Evolutionary conservation across 2,888 invertebrate species (phyloP), one percentile per base, ranked within the genome.

Genomic region (Tenthredo livida): DNA sequence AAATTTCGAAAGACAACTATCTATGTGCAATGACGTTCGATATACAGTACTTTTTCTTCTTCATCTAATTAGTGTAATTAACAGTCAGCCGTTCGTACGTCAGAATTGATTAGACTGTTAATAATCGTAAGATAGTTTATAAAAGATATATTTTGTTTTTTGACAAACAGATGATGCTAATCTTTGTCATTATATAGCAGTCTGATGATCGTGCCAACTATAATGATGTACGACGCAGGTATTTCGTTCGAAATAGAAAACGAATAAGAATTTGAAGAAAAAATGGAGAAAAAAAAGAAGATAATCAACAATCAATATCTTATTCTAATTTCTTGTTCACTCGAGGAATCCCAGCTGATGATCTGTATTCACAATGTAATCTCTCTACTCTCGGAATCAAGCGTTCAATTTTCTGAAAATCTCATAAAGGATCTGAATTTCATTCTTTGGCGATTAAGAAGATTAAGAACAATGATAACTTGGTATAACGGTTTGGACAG

Each of bases 51-150:
- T 47, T 75, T 47, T 47, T n/a, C n/a, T 29, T 75, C 43, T 47
- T 75, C 43, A 75, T n/a, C 75, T 47, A 50, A 75, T 75, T 75
- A 75, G 43, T 43, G 21, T 75, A 47, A 47, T 75, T 75, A 75
- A 43, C 43, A 75, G 43, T 10, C 43, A 70, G 70, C 7, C 43
- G 75, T 50, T 75, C 15, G 29, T 12, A 75, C 75, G 47, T 75
- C 75, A 47, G 25, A 75, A 47, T 75, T 75, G 47, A 47, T 72
- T 73, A 73, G 73, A 12, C 25, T 61, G 21, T 25, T 61, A 12
- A 25, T 4, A 61, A 25, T 61, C 10, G 10, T 15, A 33, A 70
- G 37, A 70, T 25, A 70, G 12, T 70, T 70, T 37, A 70, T 40
- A 70, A 37, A 33, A 25, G 61, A 61, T 25, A 25, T 40, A 9